phyloP scores from a whole-genome alignment of 2,888 invertebrate species.

The Altica lythri region DNA sequence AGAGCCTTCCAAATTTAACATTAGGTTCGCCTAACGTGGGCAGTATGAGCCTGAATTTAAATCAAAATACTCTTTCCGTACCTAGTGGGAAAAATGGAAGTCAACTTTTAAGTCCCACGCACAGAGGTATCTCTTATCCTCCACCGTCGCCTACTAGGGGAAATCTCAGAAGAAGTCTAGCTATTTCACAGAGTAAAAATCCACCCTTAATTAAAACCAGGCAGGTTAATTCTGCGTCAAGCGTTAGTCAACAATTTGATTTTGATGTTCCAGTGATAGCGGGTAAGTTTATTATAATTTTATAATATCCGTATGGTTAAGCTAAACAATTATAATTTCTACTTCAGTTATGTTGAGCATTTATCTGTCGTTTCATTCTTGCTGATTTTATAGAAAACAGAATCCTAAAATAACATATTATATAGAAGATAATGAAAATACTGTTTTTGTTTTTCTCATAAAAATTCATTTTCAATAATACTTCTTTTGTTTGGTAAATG shows the following conservation, averaged over 20 bases:
- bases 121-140: conserved; percentile 79
- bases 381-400: too few species aligned
- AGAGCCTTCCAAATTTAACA: conserved; percentile 79
- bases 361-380: too few species aligned
- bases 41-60: conserved; percentile 51
- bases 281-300: conserved; percentile 55
- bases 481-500: too few species aligned
- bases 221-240: conserved; percentile 66
- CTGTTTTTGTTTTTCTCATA: too few species aligned
- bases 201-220: conserved; percentile 83
- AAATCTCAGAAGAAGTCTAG: conserved; percentile 68
- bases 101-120: conserved; percentile 63
- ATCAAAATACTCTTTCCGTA: conserved; percentile 63
- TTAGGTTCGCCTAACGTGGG: conserved; percentile 55
- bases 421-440: too few species aligned
- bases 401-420: too few species aligned
- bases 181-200: conserved; percentile 76
- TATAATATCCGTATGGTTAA: too few species aligned
- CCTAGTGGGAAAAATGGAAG: conserved; percentile 58
- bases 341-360: too few species aligned
- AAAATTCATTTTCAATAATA: too few species aligned
- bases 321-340: too few species aligned
- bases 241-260: conserved; percentile 53
- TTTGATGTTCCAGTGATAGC: conserved; percentile 60
- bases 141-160: conserved; percentile 77